phyloP scores from a whole-genome alignment of 2,888 invertebrate species.

The Drosophila neutralis region DNA sequence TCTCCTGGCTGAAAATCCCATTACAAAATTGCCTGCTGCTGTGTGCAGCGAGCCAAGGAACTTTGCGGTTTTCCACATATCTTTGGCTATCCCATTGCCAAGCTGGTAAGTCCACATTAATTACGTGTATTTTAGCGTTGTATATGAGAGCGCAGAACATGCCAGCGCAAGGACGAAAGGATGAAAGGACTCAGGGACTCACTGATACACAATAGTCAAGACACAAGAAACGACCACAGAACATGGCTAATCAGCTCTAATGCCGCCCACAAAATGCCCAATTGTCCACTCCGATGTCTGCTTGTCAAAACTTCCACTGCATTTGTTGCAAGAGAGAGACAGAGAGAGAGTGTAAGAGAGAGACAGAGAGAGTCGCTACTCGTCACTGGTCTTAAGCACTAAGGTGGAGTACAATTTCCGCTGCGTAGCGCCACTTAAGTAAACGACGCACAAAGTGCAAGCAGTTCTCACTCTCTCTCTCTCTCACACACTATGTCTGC shows the following conservation, averaged over 20 bases:
- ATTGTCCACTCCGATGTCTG: conserved; percentile 5
- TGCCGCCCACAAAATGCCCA: conserved; percentile 13
- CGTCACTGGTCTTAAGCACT: conserved; percentile 36
- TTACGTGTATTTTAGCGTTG: conserved; percentile 53
- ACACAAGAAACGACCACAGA: conserved; percentile 21
- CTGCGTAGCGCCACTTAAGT: conserved; percentile 75
- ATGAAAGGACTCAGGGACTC: not conserved
- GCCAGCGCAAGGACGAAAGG: not conserved
- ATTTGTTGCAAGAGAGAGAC: conserved; percentile 39
- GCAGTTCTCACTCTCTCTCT: conserved; percentile 16
- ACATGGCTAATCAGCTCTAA: conserved; percentile 58
- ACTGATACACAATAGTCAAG: conserved; percentile 35
- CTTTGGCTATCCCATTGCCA: conserved; percentile 51
- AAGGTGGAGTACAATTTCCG: conserved; percentile 4
- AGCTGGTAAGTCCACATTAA: conserved; percentile 63
- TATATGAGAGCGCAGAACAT: not conserved
- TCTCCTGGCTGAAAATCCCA: not conserved
- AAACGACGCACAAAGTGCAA: conserved; percentile 65
- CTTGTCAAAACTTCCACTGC: conserved; percentile 51
- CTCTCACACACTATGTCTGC: not conserved
- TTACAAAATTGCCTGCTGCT: conserved; percentile 18
- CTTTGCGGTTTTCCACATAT: conserved; percentile 29
- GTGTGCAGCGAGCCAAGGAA: conserved; percentile 9
- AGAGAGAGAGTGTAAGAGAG: too few relatives aligned
- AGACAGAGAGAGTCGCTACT: conserved; percentile 30